A percentile compares a stretch with the other conserved stretches of the same genome.
Conservation (phyloP, 2,888 invertebrate species). For the Eucera pruinosa region DNA sequence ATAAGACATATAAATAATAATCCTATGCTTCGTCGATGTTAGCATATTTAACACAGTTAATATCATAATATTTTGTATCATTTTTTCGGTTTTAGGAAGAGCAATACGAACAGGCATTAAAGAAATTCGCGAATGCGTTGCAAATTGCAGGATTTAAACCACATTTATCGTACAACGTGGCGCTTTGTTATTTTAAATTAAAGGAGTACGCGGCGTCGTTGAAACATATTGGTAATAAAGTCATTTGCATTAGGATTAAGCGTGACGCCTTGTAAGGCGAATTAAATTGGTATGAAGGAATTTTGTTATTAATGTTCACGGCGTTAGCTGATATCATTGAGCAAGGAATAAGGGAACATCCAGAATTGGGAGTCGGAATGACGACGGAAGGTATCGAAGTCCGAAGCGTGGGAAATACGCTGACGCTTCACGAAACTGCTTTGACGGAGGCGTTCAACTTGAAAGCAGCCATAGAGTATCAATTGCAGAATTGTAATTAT, state of each 20-base stretch:
- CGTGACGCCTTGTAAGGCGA: not conserved
- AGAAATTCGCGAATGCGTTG: slow-evolving; percentile 94
- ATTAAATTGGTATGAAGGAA: slow-evolving; percentile 22
- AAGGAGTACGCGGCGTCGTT: slow-evolving; percentile 97
- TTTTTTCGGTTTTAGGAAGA: slow-evolving; percentile 87
- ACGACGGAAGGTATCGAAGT: slow-evolving; percentile 97
- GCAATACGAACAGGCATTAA: slow-evolving; percentile 95
- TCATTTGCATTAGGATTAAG: too few relatives aligned
- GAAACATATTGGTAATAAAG: slow-evolving; percentile 95
- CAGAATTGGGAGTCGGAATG: slow-evolving; percentile 98
- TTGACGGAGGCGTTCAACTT: slow-evolving; percentile 99
- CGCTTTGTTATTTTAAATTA: slow-evolving; percentile 96
- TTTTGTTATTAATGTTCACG: slow-evolving; percentile 28
- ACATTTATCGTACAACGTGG: slow-evolving; percentile 97
- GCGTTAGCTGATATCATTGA: slow-evolving; percentile 94
- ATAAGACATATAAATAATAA: too few relatives aligned
- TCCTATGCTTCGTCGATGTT: too few relatives aligned
- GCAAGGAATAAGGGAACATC: slow-evolving; percentile 97
- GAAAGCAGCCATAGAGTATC: slow-evolving; percentile 99
- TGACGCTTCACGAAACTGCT: slow-evolving; percentile 97
- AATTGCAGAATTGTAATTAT: slow-evolving; percentile 91
- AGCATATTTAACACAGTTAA: too few relatives aligned
- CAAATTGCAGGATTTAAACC: slow-evolving; percentile 96
- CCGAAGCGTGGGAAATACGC: slow-evolving; percentile 97
- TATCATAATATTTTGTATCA: too few relatives aligned